Conservation (phyloP, 2,888 invertebrate genomes). For the Cheilosia variabilis region DNA sequence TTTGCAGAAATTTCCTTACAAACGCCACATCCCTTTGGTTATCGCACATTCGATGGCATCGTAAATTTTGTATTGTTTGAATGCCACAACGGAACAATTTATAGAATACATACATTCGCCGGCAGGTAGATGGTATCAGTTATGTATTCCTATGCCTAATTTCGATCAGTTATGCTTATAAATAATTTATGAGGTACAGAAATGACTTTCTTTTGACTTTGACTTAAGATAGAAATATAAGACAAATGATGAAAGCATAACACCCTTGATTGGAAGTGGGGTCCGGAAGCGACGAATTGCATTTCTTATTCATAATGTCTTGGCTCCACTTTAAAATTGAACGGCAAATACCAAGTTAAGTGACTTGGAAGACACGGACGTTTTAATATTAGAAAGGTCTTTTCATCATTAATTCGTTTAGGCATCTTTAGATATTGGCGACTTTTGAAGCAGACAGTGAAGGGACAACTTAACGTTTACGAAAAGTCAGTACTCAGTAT, state of each 20-base stretch:
- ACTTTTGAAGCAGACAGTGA: too few relatives aligned
- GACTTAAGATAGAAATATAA: constrained; percentile 4
- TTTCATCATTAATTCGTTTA: too few relatives aligned
- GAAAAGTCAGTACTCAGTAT: too few relatives aligned
- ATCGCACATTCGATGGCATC: constrained; percentile 5
- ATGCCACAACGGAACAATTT: background rate
- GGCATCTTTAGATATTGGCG: too few relatives aligned
- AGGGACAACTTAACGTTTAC: too few relatives aligned
- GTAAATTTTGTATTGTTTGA: constrained; percentile 6
- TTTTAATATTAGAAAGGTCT: too few relatives aligned
- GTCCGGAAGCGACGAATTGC: background rate
- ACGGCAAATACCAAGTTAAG: too few relatives aligned
- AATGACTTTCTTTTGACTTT: constrained; percentile 62
- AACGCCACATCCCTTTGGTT: background rate
- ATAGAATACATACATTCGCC: background rate
- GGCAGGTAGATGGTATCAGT: background rate
- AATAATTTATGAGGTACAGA: constrained; percentile 61
- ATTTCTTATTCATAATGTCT: constrained; percentile 21
- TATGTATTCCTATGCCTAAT: constrained; percentile 29
- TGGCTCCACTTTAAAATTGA: constrained; percentile 17
- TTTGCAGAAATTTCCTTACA: constrained; percentile 11
- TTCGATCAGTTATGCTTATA: constrained; percentile 47
- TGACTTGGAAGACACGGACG: background rate
- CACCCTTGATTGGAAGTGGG: constrained; percentile 4
- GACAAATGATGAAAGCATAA: constrained; percentile 16